Base-by-base conservation (phyloP, 2,113 vertebrate genomes). In the Catharus fuscescens region DNA sequence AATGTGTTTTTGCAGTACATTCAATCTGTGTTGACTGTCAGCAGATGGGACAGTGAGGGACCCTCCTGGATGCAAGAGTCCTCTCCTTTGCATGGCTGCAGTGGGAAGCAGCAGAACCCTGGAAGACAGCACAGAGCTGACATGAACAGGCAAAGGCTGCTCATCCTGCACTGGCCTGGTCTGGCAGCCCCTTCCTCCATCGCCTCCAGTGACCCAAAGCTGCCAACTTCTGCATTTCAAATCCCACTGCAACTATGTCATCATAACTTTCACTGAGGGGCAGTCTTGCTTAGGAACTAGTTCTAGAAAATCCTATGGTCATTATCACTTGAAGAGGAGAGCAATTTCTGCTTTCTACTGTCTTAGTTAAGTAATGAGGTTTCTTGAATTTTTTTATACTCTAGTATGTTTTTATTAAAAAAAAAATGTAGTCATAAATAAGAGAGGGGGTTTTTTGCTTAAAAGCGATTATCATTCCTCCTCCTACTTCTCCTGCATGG, bases 61-160 rank as follows among this genome's bases (percentile, higher is more conserved):
- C 9, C 4, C 8, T 50, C 18, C 32, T 47, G 10, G 9, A 7
- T 45, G 28, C 45, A 18, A 13, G 32, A 23, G 18, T 4, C 54
- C 13, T 45, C 0, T 0, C 4, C 26, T 48, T 28, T 26, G 6
- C 1, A 4, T 2, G 16, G 14, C 48, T 53, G 17, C 52, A 24
- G 61, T 6, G 59, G 59, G 38, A 26, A 19, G 6, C 48, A 44
- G 34, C 20, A 73, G 76, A 52, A 50, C 18, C 29, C 26, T 26
- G 16, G 29, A 12, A 69, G 40, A 18, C 5, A 25, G 19, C 2
- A 1, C 2, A 0, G 26, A 3, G 32, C 11, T 48, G 61, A 10
- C 6, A 1, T 0, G 16, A 20, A 29, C 64, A 38, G 34, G 15
- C 34, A 52, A 18, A 0, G 2, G 29, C n/a, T 32, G 31, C 59